Evolutionary conservation across 2,888 invertebrate genomes (phyloP).

Genomic region (Hydropsyche betteni): DNA sequence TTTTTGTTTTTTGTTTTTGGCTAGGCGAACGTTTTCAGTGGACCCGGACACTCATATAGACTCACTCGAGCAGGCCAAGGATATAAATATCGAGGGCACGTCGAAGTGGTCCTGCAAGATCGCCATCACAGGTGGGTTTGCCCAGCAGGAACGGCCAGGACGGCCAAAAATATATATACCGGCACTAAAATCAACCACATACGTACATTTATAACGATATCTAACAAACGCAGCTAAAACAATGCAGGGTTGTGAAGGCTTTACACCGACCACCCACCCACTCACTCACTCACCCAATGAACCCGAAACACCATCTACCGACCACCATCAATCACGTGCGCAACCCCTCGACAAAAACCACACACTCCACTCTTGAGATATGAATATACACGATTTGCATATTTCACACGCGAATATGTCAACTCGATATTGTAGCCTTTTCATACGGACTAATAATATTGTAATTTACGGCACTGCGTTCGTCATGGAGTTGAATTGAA

Average conservation of each 20-base stretch:
- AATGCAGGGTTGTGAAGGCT: slow-evolving; percentile 40
- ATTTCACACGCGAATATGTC: slow-evolving; percentile 4
- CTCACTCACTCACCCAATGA: not conserved
- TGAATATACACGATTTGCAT: slow-evolving; percentile 14
- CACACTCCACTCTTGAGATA: slow-evolving; percentile 4
- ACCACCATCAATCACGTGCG: slow-evolving; percentile 9
- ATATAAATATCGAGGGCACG: slow-evolving; percentile 97
- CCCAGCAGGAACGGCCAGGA: slow-evolving; percentile 18
- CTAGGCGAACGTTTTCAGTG: slow-evolving; percentile 96
- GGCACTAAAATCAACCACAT: too few species aligned
- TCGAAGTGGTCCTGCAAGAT: slow-evolving; percentile 99
- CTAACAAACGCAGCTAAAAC: slow-evolving; percentile 29
- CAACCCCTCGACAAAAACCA: not conserved
- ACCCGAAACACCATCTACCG: not conserved
- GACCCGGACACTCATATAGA: slow-evolving; percentile 98
- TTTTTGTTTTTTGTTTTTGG: slow-evolving; percentile 54
- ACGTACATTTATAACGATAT: too few species aligned
- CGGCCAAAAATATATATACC: slow-evolving; percentile 10
- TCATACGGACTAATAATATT: too few species aligned
- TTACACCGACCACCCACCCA: slow-evolving; percentile 15
- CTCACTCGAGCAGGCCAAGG: slow-evolving; percentile 97
- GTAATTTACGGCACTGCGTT: too few species aligned
- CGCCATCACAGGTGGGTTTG: slow-evolving; percentile 95
- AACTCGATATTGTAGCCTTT: too few species aligned
- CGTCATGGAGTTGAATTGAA: too few species aligned